Evolutionary conservation across 2,113 vertebrate species (phyloP).

Genomic region (Otolemur garnettii): DNA sequence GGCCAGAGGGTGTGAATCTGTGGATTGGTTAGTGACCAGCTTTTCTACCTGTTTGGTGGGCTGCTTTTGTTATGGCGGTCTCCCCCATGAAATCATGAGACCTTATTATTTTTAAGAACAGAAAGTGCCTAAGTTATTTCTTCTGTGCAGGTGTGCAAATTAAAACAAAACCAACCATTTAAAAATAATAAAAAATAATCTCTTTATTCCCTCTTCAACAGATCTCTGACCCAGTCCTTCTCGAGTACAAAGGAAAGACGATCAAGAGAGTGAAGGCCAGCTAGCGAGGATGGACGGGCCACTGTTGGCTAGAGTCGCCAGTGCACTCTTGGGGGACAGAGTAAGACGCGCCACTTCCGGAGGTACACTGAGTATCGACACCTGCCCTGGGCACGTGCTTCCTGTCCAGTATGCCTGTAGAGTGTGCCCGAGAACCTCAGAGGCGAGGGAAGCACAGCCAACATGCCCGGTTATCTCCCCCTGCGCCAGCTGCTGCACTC

Average conservation of each 20-base stretch:
- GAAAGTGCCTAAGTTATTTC: constrained; percentile 88
- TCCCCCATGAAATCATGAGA: constrained; percentile 80
- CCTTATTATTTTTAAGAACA: constrained; percentile 77
- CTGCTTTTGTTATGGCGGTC: constrained; percentile 77
- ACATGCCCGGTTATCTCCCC: not conserved
- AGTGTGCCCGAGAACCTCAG: not conserved
- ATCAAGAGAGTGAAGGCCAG: constrained; percentile 84
- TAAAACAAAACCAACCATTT: constrained; percentile 81
- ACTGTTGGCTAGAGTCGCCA: constrained; percentile 66
- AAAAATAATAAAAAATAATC: constrained; percentile 90
- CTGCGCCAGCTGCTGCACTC: constrained; percentile 48
- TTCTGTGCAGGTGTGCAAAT: constrained; percentile 90
- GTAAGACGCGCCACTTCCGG: not conserved
- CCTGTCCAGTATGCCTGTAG: constrained; percentile 58
- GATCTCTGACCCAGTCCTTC: constrained; percentile 86
- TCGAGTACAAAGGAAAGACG: constrained; percentile 83
- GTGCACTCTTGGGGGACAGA: not conserved
- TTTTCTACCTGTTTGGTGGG: constrained; percentile 79
- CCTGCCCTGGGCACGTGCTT: constrained; percentile 1
- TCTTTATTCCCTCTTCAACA: constrained; percentile 86
- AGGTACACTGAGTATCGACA: not conserved
- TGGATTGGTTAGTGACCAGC: constrained; percentile 68
- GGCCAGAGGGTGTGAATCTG: constrained; percentile 70
- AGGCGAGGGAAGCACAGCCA: not conserved
- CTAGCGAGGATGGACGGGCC: constrained; percentile 60